Conservation (phyloP, 2,113 vertebrate genomes). For the Scatophagus argus region DNA sequence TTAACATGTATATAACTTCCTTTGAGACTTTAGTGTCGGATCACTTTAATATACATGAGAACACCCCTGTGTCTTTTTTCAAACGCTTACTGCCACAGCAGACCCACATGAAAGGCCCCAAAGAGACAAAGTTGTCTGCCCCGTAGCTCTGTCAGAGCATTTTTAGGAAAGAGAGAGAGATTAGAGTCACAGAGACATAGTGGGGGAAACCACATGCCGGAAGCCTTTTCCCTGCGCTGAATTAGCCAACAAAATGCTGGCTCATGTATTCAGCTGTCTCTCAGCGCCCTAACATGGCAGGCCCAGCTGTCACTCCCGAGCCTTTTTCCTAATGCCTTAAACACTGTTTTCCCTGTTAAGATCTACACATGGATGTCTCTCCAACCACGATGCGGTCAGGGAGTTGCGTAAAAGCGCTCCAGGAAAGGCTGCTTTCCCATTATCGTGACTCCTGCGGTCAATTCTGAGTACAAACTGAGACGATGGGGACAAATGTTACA, state of each 20-base stretch:
- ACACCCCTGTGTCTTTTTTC: constrained; percentile 9
- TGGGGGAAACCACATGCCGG: constrained; percentile 67
- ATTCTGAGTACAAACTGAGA: constrained; percentile 63
- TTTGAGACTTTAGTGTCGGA: background rate
- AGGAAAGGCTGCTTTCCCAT: constrained; percentile 67
- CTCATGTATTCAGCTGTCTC: constrained; percentile 68
- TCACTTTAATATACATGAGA: constrained; percentile 19
- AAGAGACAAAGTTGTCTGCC: constrained; percentile 58
- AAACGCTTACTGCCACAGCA: background rate
- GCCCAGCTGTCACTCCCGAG: constrained; percentile 73
- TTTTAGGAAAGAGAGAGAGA: constrained; percentile 55
- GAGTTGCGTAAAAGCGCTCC: constrained; percentile 71
- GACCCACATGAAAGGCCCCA: constrained; percentile 59
- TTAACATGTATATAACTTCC: constrained; percentile 15
- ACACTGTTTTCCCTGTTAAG: constrained; percentile 79
- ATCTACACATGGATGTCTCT: constrained; percentile 74
- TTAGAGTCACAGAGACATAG: constrained; percentile 59
- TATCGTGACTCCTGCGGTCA: constrained; percentile 75
- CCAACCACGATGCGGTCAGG: constrained; percentile 71
- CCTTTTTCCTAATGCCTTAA: constrained; percentile 75
- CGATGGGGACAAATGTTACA: constrained; percentile 58
- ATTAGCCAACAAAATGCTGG: constrained; percentile 74
- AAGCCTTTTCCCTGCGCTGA: constrained; percentile 64
- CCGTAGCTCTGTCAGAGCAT: constrained; percentile 53
- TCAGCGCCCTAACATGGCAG: constrained; percentile 56